These are phyloP conservation scores for Channa maculata DNA, from an alignment of 2,113 vertebrate species.

Conservation along the genomic window DNA sequence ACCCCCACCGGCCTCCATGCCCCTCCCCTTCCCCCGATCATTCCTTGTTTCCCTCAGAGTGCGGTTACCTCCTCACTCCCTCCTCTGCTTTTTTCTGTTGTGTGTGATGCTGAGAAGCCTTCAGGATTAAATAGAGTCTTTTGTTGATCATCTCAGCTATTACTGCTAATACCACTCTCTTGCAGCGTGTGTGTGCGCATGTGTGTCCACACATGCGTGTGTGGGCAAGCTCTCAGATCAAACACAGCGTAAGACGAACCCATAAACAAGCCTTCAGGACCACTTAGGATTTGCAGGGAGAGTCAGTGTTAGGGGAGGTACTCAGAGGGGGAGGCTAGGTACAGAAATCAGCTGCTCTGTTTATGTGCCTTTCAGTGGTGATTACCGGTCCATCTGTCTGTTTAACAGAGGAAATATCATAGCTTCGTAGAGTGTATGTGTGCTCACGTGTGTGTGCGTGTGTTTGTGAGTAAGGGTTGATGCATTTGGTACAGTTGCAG, in stretches of 20 bases:
- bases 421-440: slow-evolving; percentile 50
- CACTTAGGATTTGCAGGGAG: slow-evolving; percentile 81
- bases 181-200: slow-evolving; percentile 41
- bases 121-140: slow-evolving; percentile 70
- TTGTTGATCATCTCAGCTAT: slow-evolving; percentile 73
- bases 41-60: slow-evolving; percentile 28
- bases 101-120: slow-evolving; percentile 73
- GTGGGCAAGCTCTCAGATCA: slow-evolving; percentile 86
- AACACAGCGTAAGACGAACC: slow-evolving; percentile 88
- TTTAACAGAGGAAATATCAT: slow-evolving; percentile 78
- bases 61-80: not conserved
- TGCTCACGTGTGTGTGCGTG: slow-evolving; percentile 40
- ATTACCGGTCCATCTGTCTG: slow-evolving; percentile 87
- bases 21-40: slow-evolving; percentile 20
- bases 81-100: slow-evolving; percentile 30
- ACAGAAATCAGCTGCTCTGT: slow-evolving; percentile 86
- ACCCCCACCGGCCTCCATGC: slow-evolving; percentile 52
- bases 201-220: slow-evolving; percentile 74
- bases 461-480: slow-evolving; percentile 52
- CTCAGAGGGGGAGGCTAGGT: slow-evolving; percentile 66
- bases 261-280: slow-evolving; percentile 91
- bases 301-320: slow-evolving; percentile 48
- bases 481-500: slow-evolving; percentile 69
- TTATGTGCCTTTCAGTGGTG: slow-evolving; percentile 90
- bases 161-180: slow-evolving; percentile 53